Base-by-base conservation (phyloP, 1,140 invertebrate genomes). In the Brachionus calyciflorus region DNA sequence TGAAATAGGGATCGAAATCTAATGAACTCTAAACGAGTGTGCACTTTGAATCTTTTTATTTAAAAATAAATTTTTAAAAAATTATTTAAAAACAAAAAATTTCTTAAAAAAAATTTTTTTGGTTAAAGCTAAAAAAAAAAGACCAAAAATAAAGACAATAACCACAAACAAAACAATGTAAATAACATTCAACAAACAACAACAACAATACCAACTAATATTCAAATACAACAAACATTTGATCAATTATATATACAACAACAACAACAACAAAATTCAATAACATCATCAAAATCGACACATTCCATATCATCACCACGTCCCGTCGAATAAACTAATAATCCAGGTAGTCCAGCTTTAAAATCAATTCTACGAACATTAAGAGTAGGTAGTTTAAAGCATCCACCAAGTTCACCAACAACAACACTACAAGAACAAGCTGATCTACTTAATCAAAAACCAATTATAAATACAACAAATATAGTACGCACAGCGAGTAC, bases 401-500 rank as follows among this genome's bases (percentile, higher is more conserved):
- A 73, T 19, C 55, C 33, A n/a, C 55, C 55, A 21, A 37, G 55
- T 30, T 60, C 55, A 5, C 55, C 55, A 33, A 28, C n/a, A 21
- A 21, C n/a, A 21, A 65, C 60, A 1, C 40, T 65, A 2, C 40
- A 65, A 46, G 40, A 65, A 41, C 60, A 65, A 65, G 40, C 55
- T 2, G 55, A 60, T 17, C 19, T 60, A 7, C 30, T 60, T 1
- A 33, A 33, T 17, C 55, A 60, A 60, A 60, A 60, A 28, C n/a
- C 55, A 12, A 17, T 9, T 6, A 60, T 60, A 46, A 70, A 70
- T 14, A 48, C 41, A 21, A 30, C 48, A 7, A 24, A 17, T 4
- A 55, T 73, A 30, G 69, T 73, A 21, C 69, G 69, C 44, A 73
- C 69, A 3, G 46, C 69, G 9, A 73, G 69, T 10, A 73, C 69